A percentile compares a stretch with the other conserved stretches of the same genome.
These are phyloP conservation scores for Thereva nobilitata DNA, from an alignment of 2,888 invertebrate species.

Conservation along the genomic window DNA sequence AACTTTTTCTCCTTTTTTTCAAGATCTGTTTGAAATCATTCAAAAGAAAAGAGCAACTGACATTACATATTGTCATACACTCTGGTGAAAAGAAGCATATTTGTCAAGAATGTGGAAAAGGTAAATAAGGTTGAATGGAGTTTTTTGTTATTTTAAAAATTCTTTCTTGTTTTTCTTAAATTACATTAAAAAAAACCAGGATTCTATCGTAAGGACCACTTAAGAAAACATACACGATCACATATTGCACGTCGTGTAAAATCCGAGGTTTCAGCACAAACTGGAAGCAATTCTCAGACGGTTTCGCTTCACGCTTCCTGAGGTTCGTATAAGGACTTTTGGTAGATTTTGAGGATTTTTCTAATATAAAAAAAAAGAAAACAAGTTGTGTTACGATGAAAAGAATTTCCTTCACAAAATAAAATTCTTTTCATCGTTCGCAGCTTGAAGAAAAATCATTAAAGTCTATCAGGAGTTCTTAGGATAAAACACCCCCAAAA, in stretches of 20 bases:
- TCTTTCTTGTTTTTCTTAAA: conserved; percentile 4
- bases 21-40: conserved; percentile 81
- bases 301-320: conserved; percentile 57
- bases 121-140: conserved; percentile 49
- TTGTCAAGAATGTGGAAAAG: conserved; percentile 87
- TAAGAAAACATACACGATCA: conserved; percentile 82
- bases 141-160: neutral
- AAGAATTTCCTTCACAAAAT: neutral
- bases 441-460: conserved; percentile 19
- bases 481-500: neutral
- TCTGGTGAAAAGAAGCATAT: conserved; percentile 86
- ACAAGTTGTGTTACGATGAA: too few relatives aligned
- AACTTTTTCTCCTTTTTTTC: conserved; percentile 19
- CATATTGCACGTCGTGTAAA: conserved; percentile 84
- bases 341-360: conserved; percentile 52
- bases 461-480: conserved; percentile 40
- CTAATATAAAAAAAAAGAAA: too few relatives aligned
- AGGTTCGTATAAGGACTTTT: conserved; percentile 61
- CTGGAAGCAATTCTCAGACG: conserved; percentile 58
- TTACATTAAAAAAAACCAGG: conserved; percentile 55
- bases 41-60: conserved; percentile 86
- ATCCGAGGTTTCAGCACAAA: conserved; percentile 78
- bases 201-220: conserved; percentile 85
- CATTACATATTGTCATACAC: conserved; percentile 86
- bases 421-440: conserved; percentile 5